Evolutionary conservation across 2,888 invertebrate species (phyloP), one percentile per base, ranked within the genome.

Genomic region (Cataglyphis rosenhaueri): DNA sequence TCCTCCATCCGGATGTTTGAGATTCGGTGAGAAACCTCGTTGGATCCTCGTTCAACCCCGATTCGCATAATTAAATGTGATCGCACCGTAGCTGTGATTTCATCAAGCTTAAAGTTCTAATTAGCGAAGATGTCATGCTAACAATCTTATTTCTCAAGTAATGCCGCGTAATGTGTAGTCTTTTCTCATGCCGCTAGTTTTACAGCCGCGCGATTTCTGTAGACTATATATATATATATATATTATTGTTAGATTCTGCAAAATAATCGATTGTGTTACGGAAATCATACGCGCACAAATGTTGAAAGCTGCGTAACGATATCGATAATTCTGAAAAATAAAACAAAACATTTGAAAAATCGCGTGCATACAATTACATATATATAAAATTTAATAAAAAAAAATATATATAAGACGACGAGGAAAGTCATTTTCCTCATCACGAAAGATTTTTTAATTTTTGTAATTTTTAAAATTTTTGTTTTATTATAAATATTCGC

Each of bases 11-110:
- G 82, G 68, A 55, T 55, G 81, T 84, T 87, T 68, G 82, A 75
- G 75, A 79, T 76, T 76, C 59, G 70, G 59, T 87, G 87, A 81
- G 79, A 82, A 86, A 70, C 55, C 18, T 18, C 10, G 65, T n/a
- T 55, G 25, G 48, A 52, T 76, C 52, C 57, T 65, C 52, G 68
- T 61, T 41, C 75, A 82, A 73, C 82, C 76, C 66, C 76, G 85
- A 84, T 86, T 86, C 87, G 75, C 82, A 35, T 85, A 87, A 86
- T 86, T 86, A 86, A 86, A 85, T 87, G 68, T 68, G 52, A 41
- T 41, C 68, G 18, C 15, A 62, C 82, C 82, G 82, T 74, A 79
- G 65, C 55, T 66, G 76, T 29, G 81, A 74, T 87, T 88, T 83
- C 81, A 81, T 83, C 79, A 87, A 81, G 76, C 52, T 74, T 81